Percentiles rank a stretch among this genome's conserved stretches.
These are phyloP conservation scores for Scartelaos histophorus DNA, from an alignment of 2,113 vertebrate genomes.

Conservation along the genomic window DNA sequence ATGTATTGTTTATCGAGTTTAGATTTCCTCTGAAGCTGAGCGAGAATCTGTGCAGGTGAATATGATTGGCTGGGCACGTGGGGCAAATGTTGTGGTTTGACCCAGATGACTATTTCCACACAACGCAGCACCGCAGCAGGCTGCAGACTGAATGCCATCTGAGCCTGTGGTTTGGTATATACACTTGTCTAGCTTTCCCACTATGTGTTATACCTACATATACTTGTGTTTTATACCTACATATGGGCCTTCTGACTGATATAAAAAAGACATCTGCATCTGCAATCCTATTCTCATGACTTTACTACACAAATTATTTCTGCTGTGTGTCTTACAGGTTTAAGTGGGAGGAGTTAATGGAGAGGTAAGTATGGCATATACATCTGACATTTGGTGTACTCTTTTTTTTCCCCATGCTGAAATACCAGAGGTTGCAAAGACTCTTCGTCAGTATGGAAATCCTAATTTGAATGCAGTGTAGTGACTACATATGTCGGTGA, in stretches of 20 bases:
- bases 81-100: slow-evolving; percentile 47
- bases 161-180: slow-evolving; percentile 36
- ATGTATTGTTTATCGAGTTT: neutral
- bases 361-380: neutral
- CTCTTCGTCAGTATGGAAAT: neutral
- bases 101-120: slow-evolving; percentile 54
- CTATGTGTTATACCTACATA: neutral
- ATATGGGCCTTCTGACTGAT: neutral
- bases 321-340: slow-evolving; percentile 20
- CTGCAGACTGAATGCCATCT: slow-evolving; percentile 20
- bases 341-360: slow-evolving; percentile 14
- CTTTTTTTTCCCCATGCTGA: neutral
- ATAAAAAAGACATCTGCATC: neutral
- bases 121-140: slow-evolving; percentile 24
- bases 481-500: neutral
- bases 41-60: neutral
- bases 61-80: slow-evolving; percentile 9
- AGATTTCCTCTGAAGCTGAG: slow-evolving; percentile 3
- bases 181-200: slow-evolving; percentile 12
- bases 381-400: neutral
- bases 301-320: slow-evolving; percentile 5
- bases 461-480: neutral
- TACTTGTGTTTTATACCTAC: neutral
- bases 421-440: neutral
- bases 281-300: slow-evolving; percentile 5